A percentile compares a stretch with the other conserved stretches of the same genome.
Evolutionary conservation across 2,797 vertebrate genomes (phyloP).

Genomic region (Varecia variegata): DNA sequence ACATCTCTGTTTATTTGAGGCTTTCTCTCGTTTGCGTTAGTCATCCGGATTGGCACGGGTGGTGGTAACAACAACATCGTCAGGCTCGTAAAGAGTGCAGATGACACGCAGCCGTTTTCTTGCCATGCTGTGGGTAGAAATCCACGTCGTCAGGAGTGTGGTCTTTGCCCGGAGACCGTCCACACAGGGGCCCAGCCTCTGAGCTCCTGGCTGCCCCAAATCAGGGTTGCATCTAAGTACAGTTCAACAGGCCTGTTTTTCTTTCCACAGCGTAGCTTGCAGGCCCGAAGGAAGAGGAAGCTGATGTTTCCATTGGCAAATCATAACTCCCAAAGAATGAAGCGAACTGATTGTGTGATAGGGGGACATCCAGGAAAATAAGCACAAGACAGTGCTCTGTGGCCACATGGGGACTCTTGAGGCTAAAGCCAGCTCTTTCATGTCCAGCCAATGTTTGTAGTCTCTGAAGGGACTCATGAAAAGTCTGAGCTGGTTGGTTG

Average conservation of each 20-base stretch:
- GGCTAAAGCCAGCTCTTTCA: neutral
- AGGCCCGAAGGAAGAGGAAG: slow-evolving; percentile 47
- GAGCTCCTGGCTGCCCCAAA: neutral
- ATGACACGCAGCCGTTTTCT: neutral
- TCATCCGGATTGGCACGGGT: slow-evolving; percentile 4
- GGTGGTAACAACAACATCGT: neutral
- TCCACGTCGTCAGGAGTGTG: neutral
- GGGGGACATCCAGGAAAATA: slow-evolving; percentile 15
- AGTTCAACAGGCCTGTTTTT: neutral
- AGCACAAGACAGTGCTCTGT: neutral
- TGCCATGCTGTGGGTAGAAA: neutral
- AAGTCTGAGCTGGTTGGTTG: neutral
- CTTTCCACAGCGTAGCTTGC: slow-evolving; percentile 22
- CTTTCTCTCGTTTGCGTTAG: slow-evolving; percentile 13
- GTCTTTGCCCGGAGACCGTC: neutral
- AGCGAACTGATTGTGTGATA: neutral
- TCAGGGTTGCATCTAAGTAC: slow-evolving; percentile 6
- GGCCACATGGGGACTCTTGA: neutral
- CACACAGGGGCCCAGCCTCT: neutral
- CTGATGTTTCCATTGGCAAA: slow-evolving; percentile 68
- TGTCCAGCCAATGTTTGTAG: slow-evolving; percentile 49
- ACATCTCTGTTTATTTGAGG: slow-evolving; percentile 43
- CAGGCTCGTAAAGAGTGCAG: neutral
- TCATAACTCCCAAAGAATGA: neutral
- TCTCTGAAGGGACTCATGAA: slow-evolving; percentile 27